Evolutionary conservation across 2,797 vertebrate species (phyloP), one percentile per base, ranked within the genome.

Genomic region (Enteromius treurensis): DNA sequence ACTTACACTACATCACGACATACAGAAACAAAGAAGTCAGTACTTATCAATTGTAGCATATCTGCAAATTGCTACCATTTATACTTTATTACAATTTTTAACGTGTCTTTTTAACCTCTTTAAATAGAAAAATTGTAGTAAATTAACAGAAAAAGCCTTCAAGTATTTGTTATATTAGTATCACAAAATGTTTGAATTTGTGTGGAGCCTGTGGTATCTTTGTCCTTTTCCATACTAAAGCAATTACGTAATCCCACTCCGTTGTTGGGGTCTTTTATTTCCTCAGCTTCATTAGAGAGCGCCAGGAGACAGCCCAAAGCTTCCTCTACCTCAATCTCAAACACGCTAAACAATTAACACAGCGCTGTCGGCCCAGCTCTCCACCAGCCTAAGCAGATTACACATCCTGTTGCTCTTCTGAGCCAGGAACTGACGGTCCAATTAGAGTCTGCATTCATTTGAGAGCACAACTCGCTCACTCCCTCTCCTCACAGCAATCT

Each of bases 271-370:
- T 82, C 34, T 58, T 84, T 86, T 77, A 80, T 80, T 84, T 86
- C 51, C 62, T 49, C 23, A 65, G 65, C 69, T 79, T 82, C 79
- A 77, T 85, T 84, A 86, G 80, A 83, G 49, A 26, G 62, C 23
- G 37, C 53, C 80, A 60, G 73, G 78, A 86, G 77, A 85, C 69
- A 58, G 49, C 75, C 74, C 77, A 47, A 77, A 77, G 65, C 83
- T 77, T 80, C 65, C 65, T 78, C 26, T 40, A 78, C 77, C 73
- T 40, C 70, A 58, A 53, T 71, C 68, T 79, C 58, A 60, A 77
- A 83, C 81, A 69, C 21, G 21, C 74, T 73, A 71, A 84, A 87
- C 85, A 85, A 87, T 87, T 87, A 87, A 79, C 70, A 77, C 75
- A 13, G 62, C 51, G 60, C 70, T 53, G 62, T 73, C 47, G 60